Conservation (phyloP, 2,113 vertebrate genomes). For the Carollia perspicillata region DNA sequence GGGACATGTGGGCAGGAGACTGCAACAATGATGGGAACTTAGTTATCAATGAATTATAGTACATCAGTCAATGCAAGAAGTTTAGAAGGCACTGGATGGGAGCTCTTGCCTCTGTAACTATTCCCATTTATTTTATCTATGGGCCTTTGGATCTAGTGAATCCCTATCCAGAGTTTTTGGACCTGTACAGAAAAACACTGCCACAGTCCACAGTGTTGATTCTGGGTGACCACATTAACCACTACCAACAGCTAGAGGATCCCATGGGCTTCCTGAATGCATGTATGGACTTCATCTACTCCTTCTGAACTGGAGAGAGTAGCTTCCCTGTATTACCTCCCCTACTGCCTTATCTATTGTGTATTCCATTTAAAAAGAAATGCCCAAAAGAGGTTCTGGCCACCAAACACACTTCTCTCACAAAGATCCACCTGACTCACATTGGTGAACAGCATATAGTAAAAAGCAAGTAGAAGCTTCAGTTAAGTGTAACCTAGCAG, state of each 20-base stretch:
- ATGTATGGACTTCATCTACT: slow-evolving; percentile 95
- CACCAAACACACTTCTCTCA: slow-evolving; percentile 43
- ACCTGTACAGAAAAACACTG: slow-evolving; percentile 80
- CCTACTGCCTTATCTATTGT: neutral
- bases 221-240: slow-evolving; percentile 89
- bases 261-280: slow-evolving; percentile 92
- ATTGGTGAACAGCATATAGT: slow-evolving; percentile 14
- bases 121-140: slow-evolving; percentile 94
- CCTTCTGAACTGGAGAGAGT: slow-evolving; percentile 85
- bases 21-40: slow-evolving; percentile 86
- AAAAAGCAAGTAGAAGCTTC: slow-evolving; percentile 21
- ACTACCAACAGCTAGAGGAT: slow-evolving; percentile 93
- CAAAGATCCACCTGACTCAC: slow-evolving; percentile 40
- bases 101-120: slow-evolving; percentile 85
- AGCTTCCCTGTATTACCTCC: slow-evolving; percentile 51
- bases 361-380: slow-evolving; percentile 56
- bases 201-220: slow-evolving; percentile 82
- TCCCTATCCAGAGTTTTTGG: neutral
- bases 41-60: slow-evolving; percentile 86
- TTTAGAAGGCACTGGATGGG: slow-evolving; percentile 93
- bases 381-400: slow-evolving; percentile 65
- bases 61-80: slow-evolving; percentile 92
- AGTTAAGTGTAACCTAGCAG: neutral
- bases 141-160: slow-evolving; percentile 92
- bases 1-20: slow-evolving; percentile 93